Evolutionary conservation across 2,888 invertebrate genomes (phyloP).

Genomic region (Orchesellides sinensis): DNA sequence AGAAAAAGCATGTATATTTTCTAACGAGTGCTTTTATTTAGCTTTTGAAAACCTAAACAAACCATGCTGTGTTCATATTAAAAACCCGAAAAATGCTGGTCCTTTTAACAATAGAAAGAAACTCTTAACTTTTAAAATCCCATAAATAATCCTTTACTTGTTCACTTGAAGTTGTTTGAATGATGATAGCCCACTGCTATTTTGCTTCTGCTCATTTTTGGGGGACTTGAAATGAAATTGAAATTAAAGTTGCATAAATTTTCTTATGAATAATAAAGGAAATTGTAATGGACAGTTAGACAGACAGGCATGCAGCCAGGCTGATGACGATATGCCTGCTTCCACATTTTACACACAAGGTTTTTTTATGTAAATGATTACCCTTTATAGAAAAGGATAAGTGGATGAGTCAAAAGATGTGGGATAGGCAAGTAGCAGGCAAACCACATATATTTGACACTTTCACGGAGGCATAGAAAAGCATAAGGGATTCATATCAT

Average conservation of each 20-base stretch:
- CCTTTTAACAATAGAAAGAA: slow-evolving; percentile 42
- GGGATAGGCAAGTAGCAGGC: slow-evolving; percentile 10
- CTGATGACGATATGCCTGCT: slow-evolving; percentile 15
- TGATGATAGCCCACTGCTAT: slow-evolving; percentile 11
- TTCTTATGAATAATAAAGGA: slow-evolving; percentile 16
- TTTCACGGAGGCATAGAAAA: slow-evolving; percentile 45
- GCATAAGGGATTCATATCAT: not conserved
- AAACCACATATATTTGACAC: slow-evolving; percentile 51
- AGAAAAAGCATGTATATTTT: not conserved
- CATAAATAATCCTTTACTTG: slow-evolving; percentile 53
- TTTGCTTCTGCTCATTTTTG: not conserved
- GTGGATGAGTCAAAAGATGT: not conserved
- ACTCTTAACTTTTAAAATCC: slow-evolving; percentile 61
- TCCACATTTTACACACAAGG: slow-evolving; percentile 1
- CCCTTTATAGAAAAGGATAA: not conserved
- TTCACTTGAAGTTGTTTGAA: slow-evolving; percentile 17
- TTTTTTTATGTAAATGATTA: slow-evolving; percentile 7
- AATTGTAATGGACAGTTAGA: slow-evolving; percentile 48
- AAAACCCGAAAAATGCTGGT: slow-evolving; percentile 23
- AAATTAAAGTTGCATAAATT: slow-evolving; percentile 37
- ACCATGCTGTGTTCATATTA: slow-evolving; percentile 8
- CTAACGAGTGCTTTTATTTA: slow-evolving; percentile 5
- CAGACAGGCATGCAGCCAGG: slow-evolving; percentile 34
- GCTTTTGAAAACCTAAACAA: not conserved
- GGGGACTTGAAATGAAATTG: slow-evolving; percentile 11